Base-by-base conservation (phyloP, 92 coral and sea anemone species). In the Epizoanthus scotinus region DNA sequence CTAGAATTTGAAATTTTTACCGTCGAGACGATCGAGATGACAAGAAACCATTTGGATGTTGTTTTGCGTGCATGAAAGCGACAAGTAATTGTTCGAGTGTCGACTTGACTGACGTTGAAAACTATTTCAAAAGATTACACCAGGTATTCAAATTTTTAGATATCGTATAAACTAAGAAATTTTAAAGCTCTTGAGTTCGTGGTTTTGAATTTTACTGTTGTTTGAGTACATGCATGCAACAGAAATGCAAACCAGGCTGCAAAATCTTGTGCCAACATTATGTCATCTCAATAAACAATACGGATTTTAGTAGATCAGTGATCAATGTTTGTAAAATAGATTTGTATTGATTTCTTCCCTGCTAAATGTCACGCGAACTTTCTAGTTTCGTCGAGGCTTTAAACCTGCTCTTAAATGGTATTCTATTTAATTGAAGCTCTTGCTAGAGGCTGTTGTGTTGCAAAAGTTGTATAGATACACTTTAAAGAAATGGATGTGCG, bases 331-430 rank as follows among this genome's bases (percentile, higher is more conserved):
- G 36, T 42, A 20, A 74, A 36, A 31, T 1, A n/a, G 52, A 25
- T 28, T 56, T 63, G 26, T 44, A 64, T 27, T 38, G 7, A 38
- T 64, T 64, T 28, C 21, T 64, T 34, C 44, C 4, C 68, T 58
- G 67, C 20, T 75, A 5, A 75, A 60, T 59, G 81, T 75, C 67
- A 75, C 68, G 68, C 81, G 68, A 75, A 36, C 42, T 22, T 57
- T 20, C 20, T 52, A 62, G 73, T 68, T 52, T 20, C 6, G 73
- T n/a, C 20, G 7, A 19, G 21, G 31, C 38, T 29, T 38, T n/a
- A n/a, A n/a, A n/a, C n/a, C n/a, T n/a, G n/a, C n/a, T n/a, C n/a
- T 40, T 34, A 67, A 3, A 29, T 62, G 12, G 18, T 17, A 29
- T 62, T 27, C 25, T 62, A 25, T 29, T 62, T 18, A 26, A 62